Conservation (phyloP, 92 coral and sea anemone species). For the Porites divaricata region DNA sequence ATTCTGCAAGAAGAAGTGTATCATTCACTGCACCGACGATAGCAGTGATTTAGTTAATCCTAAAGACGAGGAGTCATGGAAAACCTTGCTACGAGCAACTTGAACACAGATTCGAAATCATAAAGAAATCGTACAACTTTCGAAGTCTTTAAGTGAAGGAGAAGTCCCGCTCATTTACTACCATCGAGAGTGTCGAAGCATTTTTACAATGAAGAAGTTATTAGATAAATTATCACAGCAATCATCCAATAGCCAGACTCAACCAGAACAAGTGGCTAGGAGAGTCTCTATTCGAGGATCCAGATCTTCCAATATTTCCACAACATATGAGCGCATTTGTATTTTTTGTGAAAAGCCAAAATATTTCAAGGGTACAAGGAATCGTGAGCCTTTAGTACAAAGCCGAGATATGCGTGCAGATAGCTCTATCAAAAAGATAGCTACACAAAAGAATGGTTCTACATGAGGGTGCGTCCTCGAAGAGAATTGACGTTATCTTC, state of each 20-base stretch:
- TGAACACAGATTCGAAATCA: conserved; percentile 52
- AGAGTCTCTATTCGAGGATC: conserved; percentile 54
- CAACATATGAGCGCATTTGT: conserved; percentile 49
- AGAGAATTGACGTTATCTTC: conserved; percentile 59
- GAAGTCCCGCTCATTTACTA: conserved; percentile 44
- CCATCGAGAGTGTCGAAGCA: conserved; percentile 64
- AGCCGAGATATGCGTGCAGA: conserved; percentile 59
- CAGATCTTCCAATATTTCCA: conserved; percentile 42
- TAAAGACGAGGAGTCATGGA: conserved; percentile 62
- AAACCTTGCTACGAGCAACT: conserved; percentile 63
- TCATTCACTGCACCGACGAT: conserved; percentile 59
- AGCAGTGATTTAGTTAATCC: conserved; percentile 44
- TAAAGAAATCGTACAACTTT: conserved; percentile 40
- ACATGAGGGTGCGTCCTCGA: conserved; percentile 36
- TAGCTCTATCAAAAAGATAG: conserved; percentile 39
- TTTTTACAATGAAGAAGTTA: conserved; percentile 67
- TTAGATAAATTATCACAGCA: conserved; percentile 50
- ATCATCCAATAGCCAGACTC: conserved; percentile 17
- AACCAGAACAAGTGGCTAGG: conserved; percentile 26
- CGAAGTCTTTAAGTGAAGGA: conserved; percentile 39
- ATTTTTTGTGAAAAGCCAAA: conserved; percentile 65
- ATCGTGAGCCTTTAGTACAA: conserved; percentile 54
- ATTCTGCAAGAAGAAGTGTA: conserved; percentile 33
- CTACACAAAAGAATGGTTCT: conserved; percentile 38
- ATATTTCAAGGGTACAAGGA: conserved; percentile 59